These are phyloP conservation scores for Lepus americanus DNA, from an alignment of 2,113 vertebrate species.

Conservation along the genomic window DNA sequence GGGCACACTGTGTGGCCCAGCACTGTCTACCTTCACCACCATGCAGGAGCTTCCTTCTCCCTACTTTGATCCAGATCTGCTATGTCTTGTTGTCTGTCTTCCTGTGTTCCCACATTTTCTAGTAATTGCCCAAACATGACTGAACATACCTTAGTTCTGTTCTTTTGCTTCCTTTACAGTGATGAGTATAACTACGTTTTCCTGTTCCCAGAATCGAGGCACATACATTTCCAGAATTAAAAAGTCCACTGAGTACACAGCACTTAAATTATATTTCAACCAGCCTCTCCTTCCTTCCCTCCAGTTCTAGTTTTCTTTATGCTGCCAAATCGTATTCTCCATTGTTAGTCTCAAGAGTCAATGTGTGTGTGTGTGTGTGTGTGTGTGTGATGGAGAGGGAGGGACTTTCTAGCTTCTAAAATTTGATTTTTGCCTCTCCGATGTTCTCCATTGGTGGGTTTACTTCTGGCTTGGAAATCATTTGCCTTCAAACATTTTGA, in stretches of 20 bases:
- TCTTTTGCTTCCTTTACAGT: not conserved
- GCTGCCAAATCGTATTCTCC: not conserved
- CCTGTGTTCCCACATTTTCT: not conserved
- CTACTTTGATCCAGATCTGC: not conserved
- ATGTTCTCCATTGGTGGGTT: not conserved
- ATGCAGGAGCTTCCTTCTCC: not conserved
- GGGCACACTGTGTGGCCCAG: not conserved
- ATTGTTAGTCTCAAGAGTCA: not conserved
- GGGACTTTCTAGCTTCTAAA: slow-evolving; percentile 32
- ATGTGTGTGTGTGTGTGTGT: not conserved
- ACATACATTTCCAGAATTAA: slow-evolving; percentile 1
- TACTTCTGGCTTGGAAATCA: slow-evolving; percentile 33
- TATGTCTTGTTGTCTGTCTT: not conserved
- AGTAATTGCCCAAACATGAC: not conserved
- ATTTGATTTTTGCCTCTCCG: not conserved
- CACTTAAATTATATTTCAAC: not conserved
- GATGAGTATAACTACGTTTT: not conserved
- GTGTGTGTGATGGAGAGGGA: not conserved
- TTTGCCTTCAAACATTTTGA: slow-evolving; percentile 28
- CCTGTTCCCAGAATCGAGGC: not conserved
- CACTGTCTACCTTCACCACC: not conserved
- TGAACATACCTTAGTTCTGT: not conserved
- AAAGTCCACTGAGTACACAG: not conserved
- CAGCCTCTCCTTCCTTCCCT: not conserved
- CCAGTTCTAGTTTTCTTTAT: not conserved